Conservation (phyloP, 2,888 invertebrate genomes). For the Oegoconia quadripuncta region DNA sequence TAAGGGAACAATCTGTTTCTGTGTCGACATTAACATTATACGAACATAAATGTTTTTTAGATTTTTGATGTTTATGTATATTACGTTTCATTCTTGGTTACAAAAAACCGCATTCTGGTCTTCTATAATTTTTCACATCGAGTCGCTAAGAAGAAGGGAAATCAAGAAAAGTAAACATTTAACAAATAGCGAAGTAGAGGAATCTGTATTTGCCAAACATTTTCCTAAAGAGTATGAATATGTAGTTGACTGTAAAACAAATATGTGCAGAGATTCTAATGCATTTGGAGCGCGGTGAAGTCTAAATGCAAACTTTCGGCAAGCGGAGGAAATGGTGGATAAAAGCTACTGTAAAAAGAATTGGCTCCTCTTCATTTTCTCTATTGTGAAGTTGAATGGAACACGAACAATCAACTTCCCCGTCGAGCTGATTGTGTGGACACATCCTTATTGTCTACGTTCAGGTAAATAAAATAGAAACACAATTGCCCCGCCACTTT, state of each 20-base stretch:
- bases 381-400: conserved; percentile 74
- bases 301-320: conserved; percentile 68
- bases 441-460: conserved; percentile 70
- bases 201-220: too few species aligned
- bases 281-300: conserved; percentile 55
- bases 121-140: too few species aligned
- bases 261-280: conserved; percentile 61
- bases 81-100: too few species aligned
- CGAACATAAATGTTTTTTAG: too few species aligned
- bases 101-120: too few species aligned
- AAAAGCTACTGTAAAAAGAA: conserved; percentile 67
- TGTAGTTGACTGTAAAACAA: conserved; percentile 59
- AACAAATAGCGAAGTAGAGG: too few species aligned
- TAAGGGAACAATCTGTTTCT: conserved; percentile 38
- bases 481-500: conserved; percentile 56
- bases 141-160: too few species aligned
- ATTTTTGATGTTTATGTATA: too few species aligned
- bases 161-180: too few species aligned
- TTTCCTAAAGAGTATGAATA: conserved; percentile 32
- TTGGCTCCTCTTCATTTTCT: conserved; percentile 73
- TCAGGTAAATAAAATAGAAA: conserved; percentile 70
- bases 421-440: conserved; percentile 68
- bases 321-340: conserved; percentile 61
- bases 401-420: conserved; percentile 72
- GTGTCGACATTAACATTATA: conserved; percentile 12